Evolutionary conservation across 37 sponge, comb jelly and placozoan species (phyloP), one percentile per base, ranked within the genome.

Genomic region (Axinella damicornis): DNA sequence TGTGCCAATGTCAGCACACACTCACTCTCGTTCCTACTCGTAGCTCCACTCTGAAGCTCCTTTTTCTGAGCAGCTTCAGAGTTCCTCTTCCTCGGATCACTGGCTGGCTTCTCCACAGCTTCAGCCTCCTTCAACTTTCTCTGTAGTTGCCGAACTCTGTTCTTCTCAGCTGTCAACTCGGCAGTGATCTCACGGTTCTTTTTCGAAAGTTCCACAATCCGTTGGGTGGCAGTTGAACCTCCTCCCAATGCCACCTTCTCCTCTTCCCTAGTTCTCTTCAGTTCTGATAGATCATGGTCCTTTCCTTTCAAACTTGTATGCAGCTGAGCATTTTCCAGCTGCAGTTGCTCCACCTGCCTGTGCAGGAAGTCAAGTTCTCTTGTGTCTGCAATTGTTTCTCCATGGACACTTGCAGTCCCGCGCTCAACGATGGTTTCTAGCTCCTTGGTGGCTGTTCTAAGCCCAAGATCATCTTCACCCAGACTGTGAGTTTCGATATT

Each of bases 121-220:
- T 53, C 40, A 35, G 17, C 32, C 41, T 79, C 67, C 40, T 59
- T 80, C 35, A 90, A 17, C 46, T 81, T 67, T 31, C 28, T 57
- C 64, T 85, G 72, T 14, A 89, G 74, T 35, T 84, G 65, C 54
- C 67, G 38, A 1, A 65, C 77, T 65, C 41, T 77, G 64, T 75
- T 86, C 71, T 78, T 77, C 63, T 90, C 90, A 22, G 74, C 27
- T 31, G 82, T 38, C 27, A 90, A n/a, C 19, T 90, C 88, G n/a
- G 94, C 75, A 65, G 32, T 69, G 27, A 94, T 70, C 17, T 86
- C 87, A 21, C 94, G 57, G 41, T 85, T 87, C 76, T 62, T 81
- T 21, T 74, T 71, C 1, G 90, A 90, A 15, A 94, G 57, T 46
- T 90, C 87, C 17, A 94, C 90, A 59, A 94, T 83, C 68, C 65